Base-by-base conservation (phyloP, 2,888 invertebrate genomes). In the Acleris emargana region DNA sequence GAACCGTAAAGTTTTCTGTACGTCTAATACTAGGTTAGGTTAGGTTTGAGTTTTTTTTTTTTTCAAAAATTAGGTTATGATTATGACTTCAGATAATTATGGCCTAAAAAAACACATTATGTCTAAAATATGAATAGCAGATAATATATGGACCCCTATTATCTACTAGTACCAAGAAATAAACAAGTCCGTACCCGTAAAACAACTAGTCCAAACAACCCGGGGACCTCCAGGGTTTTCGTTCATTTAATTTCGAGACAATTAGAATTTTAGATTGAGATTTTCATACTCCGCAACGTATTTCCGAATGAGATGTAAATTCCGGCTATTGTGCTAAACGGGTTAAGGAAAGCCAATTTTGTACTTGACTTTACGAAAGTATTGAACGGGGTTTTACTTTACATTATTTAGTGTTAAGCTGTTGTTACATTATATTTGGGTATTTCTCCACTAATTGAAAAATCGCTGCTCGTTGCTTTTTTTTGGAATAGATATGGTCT, bases 261-360 rank as follows among this genome's bases (percentile, higher is more conserved):
- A 69, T 69, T 69, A 69, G 60, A 69, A 69, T 64, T 69, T 67
- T 67, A 67, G 64, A 67, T 64, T 49, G 45, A 32, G 60, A 53
- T 58, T 68, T 64, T 66, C 55, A 47, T 47, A 62, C 54, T 50
- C 53, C 45, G 32, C 52, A 60, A 52, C 52, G 66, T 45, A 16
- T 47, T 59, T 50, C 60, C 64, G 51, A 60, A 54, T 64, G 64
- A 18, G 55, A 66, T 66, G 61, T 66, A 61, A 66, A 66, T 66
- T 57, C 25, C 22, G 38, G 18, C 25, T 61, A 66, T 60, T 66
- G 64, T 66, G 60, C 55, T 60, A 60, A 60, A 60, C 60, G 60
- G 57, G 66, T 66, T 66, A 66, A 55, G 60, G 51, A 52, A 66
- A 60, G 45, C 61, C 49, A 58, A 57, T 66, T 66, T 52, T 47